Evolutionary conservation across 2,888 invertebrate species (phyloP).

Genomic region (Villa cingulata): DNA sequence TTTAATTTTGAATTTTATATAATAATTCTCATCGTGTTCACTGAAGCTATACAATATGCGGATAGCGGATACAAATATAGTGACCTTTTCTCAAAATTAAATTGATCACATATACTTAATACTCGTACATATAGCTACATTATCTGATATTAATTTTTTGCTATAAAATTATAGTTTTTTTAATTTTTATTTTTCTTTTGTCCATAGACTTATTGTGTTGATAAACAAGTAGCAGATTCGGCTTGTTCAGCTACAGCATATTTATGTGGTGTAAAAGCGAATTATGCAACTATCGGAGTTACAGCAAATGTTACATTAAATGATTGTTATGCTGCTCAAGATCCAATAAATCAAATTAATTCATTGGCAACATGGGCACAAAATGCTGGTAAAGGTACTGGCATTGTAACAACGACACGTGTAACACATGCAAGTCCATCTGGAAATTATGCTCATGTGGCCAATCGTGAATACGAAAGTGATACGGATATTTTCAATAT

Average conservation of each 20-base stretch:
- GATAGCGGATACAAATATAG: no score
- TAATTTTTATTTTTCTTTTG: background rate
- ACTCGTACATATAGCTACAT: background rate
- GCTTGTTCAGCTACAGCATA: conserved; percentile 74
- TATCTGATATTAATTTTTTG: no score
- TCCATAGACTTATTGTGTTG: conserved; percentile 56
- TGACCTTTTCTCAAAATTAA: conserved; percentile 45
- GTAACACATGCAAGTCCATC: conserved; percentile 69
- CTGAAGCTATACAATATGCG: no score
- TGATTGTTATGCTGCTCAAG: conserved; percentile 47
- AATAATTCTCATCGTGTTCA: background rate
- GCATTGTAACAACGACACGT: conserved; percentile 59
- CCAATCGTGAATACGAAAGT: conserved; percentile 55
- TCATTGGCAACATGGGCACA: conserved; percentile 61
- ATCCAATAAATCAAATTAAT: conserved; percentile 42
- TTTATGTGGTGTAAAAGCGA: conserved; percentile 63
- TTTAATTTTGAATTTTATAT: background rate
- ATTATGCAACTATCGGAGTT: conserved; percentile 61
- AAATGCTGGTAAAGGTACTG: conserved; percentile 44
- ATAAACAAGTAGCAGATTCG: conserved; percentile 67
- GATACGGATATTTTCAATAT: conserved; percentile 43
- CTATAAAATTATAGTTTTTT: background rate
- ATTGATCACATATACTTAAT: conserved; percentile 20
- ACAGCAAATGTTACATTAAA: conserved; percentile 48
- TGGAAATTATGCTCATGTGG: conserved; percentile 54